phyloP scores from a whole-genome alignment of 35 echinoderm and acorn worm genomes.

The Antedon bifida region DNA sequence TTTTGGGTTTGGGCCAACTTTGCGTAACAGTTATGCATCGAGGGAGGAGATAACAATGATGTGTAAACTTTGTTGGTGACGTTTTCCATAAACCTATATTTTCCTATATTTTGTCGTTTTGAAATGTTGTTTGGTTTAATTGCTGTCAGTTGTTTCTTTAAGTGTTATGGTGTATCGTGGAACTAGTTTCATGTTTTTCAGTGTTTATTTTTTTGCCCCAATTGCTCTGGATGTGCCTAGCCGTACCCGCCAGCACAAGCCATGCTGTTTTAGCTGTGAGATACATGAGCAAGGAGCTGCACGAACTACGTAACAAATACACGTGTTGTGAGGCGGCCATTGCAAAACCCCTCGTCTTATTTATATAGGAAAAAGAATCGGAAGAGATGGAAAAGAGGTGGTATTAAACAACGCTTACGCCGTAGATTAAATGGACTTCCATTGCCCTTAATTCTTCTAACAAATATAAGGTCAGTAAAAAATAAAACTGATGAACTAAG shows the following conservation, averaged over 20 bases:
- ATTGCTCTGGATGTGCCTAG: background rate
- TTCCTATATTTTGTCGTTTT: no score
- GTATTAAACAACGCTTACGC: background rate
- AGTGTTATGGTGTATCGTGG: background rate
- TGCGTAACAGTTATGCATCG: no score
- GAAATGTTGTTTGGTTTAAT: no score
- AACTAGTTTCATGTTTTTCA: background rate
- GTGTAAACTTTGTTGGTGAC: no score
- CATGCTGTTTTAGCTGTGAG: background rate
- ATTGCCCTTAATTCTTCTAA: background rate
- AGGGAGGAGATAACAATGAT: no score
- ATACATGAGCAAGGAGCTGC: background rate
- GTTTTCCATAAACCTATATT: no score
- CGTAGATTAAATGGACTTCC: background rate
- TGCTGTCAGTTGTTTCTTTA: no score
- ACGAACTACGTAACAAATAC: background rate
- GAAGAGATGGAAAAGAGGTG: background rate
- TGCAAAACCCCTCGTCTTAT: background rate
- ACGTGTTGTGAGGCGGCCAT: background rate
- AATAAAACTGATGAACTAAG: background rate
- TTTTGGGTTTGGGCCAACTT: no score
- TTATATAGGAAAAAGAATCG: background rate
- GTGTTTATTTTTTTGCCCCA: background rate
- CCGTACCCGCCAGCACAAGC: background rate
- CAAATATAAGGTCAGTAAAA: background rate